A percentile compares a stretch with the other conserved stretches of the same genome.
These are phyloP conservation scores for Sebastes matsubarae DNA, from an alignment of 2,797 vertebrate species.

Conservation along the genomic window DNA sequence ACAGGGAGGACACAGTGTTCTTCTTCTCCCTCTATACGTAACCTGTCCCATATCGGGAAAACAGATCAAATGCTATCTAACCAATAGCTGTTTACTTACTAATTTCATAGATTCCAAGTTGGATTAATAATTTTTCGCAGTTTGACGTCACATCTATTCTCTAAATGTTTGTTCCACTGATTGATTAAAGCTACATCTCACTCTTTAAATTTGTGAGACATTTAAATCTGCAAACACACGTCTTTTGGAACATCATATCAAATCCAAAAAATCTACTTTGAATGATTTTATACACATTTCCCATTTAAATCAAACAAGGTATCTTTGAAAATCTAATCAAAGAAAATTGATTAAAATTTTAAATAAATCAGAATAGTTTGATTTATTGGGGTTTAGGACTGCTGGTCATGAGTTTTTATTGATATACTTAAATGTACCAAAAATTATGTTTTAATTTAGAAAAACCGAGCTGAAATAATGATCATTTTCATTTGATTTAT, in stretches of 20 bases:
- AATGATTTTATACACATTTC: not conserved
- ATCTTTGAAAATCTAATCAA: not conserved
- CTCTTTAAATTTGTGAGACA: not conserved
- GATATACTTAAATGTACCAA: not conserved
- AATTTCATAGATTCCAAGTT: not conserved
- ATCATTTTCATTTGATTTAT: not conserved
- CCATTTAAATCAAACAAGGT: not conserved
- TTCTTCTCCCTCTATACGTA: not conserved
- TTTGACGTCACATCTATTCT: not conserved
- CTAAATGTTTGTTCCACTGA: not conserved
- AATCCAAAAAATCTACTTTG: not conserved
- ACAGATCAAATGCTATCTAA: not conserved
- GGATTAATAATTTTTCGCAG: not conserved
- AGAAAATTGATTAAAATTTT: not conserved
- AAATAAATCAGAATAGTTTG: not conserved
- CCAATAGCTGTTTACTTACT: not conserved
- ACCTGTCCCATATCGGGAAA: not conserved
- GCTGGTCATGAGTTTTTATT: not conserved
- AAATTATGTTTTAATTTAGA: not conserved
- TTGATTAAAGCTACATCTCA: not conserved
- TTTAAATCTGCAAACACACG: not conserved
- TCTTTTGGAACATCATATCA: not conserved
- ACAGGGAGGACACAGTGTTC: not conserved
- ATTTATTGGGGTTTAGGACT: not conserved
- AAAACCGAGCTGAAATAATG: not conserved